These are phyloP conservation scores for Crypturellus undulatus DNA, from an alignment of 2,113 vertebrate genomes.

Conservation along the genomic window DNA sequence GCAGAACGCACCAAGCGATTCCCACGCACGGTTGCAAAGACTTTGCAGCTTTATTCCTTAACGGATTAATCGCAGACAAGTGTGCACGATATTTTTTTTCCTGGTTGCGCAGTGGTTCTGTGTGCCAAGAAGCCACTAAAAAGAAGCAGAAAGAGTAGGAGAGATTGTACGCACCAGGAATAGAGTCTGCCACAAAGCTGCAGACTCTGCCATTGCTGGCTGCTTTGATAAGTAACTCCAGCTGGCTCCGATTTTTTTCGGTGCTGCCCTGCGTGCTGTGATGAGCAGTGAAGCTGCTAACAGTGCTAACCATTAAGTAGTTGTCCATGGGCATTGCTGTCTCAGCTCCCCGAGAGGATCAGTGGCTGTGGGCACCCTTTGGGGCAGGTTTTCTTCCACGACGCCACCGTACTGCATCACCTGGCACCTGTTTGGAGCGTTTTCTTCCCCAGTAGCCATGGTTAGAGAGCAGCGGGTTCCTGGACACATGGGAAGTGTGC, in stretches of 20 bases:
- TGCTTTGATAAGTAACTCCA: background rate
- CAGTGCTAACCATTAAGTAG: background rate
- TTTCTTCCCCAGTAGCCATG: background rate
- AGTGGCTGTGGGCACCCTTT: background rate
- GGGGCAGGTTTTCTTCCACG: background rate
- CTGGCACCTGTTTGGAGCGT: background rate
- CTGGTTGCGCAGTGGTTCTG: background rate
- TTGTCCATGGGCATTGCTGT: background rate
- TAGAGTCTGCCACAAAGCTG: background rate
- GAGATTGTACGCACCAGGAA: background rate
- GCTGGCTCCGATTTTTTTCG: background rate
- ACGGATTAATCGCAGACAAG: background rate
- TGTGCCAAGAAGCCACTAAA: background rate
- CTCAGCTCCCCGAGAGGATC: background rate
- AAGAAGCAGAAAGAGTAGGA: background rate
- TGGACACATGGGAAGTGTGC: background rate
- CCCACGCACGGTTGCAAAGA: background rate
- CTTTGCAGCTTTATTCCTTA: background rate
- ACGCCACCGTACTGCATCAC: background rate
- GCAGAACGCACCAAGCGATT: background rate
- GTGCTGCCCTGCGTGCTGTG: background rate
- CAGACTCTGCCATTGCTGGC: background rate
- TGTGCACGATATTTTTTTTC: background rate
- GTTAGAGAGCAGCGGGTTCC: background rate
- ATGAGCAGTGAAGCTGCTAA: conserved; percentile 56